Base-by-base conservation (phyloP, 2,113 vertebrate species). In the Saguinus imperator region DNA sequence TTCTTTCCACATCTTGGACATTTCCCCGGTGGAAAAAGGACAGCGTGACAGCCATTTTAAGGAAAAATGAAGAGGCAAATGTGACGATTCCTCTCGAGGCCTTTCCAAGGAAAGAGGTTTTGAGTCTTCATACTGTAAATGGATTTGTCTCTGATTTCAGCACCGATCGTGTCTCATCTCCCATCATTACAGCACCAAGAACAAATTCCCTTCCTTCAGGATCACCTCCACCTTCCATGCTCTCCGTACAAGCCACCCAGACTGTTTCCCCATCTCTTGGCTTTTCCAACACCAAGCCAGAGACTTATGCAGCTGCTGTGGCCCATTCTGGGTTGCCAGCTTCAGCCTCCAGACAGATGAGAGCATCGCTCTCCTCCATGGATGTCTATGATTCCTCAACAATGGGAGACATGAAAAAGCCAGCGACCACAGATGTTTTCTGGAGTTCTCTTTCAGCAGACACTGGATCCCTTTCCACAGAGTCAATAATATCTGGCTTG, bases 331-430 rank as follows among this genome's bases (percentile, higher is more conserved):
- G 87, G 96, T 72, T 48, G 1, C 0, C 92, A 79, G 57, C 84
- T 98, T 97, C 21, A 23, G 57, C 93, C 94, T 97, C 96, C 92
- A n/a, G 0, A 0, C 97, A 96, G 97, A 95, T 93, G 91, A 87
- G 94, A 95, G 61, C 70, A 0, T 48, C 96, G 64, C 50, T 95
- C 16, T 97, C 96, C 73, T 97, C 96, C 84, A 10, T 90, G n/a
- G 91, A 32, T 45, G 40, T 76, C 91, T 92, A 48, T 79, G 64
- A 95, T 96, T 93, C 97, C 95, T 96, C 0, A 0, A 93, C 90
- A 91, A 97, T 90, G 89, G 40, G 72, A 72, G 85, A 86, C 55
- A 6, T 2, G 25, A 50, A 61, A 87, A 96, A 48, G 8, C 82
- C 92, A 89, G 3, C 37, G 76, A 73, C 43, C 95, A 43, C 96